A percentile compares a stretch with the other conserved stretches of the same genome.
Conservation (phyloP, 2,888 invertebrate genomes). For the Elmis aenea region DNA sequence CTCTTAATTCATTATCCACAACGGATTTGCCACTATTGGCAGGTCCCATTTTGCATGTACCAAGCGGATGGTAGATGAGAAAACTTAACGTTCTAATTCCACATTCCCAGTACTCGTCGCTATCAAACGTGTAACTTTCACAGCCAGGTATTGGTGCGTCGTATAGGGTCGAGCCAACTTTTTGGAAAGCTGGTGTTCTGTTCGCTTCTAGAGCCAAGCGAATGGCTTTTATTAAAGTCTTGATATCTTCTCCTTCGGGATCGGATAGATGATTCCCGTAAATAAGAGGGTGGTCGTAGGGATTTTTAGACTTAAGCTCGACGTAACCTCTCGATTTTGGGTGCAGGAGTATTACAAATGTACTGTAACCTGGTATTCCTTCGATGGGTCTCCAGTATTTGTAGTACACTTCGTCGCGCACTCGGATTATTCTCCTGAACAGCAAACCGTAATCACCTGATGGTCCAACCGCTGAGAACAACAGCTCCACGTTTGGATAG, state of each 20-base stretch:
- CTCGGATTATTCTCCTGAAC: constrained; percentile 16
- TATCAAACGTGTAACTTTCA: constrained; percentile 49
- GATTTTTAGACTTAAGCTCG: constrained; percentile 50
- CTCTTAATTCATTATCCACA: constrained; percentile 40
- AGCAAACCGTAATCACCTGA: constrained; percentile 53
- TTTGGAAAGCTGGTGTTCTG: constrained; percentile 48
- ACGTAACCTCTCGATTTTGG: constrained; percentile 52
- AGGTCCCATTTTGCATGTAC: constrained; percentile 68
- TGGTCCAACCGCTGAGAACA: constrained; percentile 30
- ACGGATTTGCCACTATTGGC: constrained; percentile 45
- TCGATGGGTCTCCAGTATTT: constrained; percentile 43
- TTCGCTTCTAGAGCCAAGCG: constrained; percentile 47
- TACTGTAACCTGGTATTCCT: constrained; percentile 47
- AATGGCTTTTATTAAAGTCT: constrained; percentile 53
- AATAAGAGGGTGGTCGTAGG: constrained; percentile 55
- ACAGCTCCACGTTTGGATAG: constrained; percentile 38
- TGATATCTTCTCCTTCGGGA: constrained; percentile 44
- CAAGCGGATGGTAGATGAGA: constrained; percentile 64
- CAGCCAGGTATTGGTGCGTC: constrained; percentile 54
- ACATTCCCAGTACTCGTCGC: constrained; percentile 66
- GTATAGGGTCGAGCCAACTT: constrained; percentile 56
- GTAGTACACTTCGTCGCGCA: constrained; percentile 33
- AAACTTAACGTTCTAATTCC: constrained; percentile 54
- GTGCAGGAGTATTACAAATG: constrained; percentile 55
- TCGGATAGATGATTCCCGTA: constrained; percentile 56